These are phyloP conservation scores for Ommatoiulus sabulosus DNA, from an alignment of 2,888 invertebrate species.

Conservation along the genomic window DNA sequence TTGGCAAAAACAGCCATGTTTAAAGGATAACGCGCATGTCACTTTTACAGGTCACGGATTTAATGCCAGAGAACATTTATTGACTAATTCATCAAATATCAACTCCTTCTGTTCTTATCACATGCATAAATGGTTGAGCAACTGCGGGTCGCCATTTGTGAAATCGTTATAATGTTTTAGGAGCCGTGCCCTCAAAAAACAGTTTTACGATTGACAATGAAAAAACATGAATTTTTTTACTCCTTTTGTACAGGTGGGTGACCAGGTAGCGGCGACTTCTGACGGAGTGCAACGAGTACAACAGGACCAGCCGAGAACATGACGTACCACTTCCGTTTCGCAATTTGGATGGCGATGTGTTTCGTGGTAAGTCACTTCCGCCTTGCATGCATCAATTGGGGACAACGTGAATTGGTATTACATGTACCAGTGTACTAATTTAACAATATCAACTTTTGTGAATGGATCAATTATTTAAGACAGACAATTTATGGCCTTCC, in stretches of 20 bases:
- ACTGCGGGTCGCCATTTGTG: background rate
- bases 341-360: background rate
- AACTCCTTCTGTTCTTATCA: background rate
- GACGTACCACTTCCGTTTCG: background rate
- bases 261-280: slow-evolving; percentile 15
- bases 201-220: background rate
- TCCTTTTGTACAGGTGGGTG: slow-evolving; percentile 11
- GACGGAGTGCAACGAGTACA: background rate
- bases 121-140: background rate
- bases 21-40: background rate
- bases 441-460: no score
- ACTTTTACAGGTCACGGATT: background rate
- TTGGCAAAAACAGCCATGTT: no score
- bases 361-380: slow-evolving; percentile 28
- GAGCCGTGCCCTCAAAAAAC: background rate
- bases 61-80: background rate
- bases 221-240: slow-evolving; percentile 28
- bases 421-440: no score
- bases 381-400: background rate
- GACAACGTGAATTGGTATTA: no score
- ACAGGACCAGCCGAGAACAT: background rate
- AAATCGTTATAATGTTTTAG: background rate
- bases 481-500: no score
- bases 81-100: slow-evolving; percentile 22
- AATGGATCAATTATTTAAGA: no score